Base-by-base conservation (phyloP, 2,797 vertebrate genomes). In the Sciaenops ocellatus region DNA sequence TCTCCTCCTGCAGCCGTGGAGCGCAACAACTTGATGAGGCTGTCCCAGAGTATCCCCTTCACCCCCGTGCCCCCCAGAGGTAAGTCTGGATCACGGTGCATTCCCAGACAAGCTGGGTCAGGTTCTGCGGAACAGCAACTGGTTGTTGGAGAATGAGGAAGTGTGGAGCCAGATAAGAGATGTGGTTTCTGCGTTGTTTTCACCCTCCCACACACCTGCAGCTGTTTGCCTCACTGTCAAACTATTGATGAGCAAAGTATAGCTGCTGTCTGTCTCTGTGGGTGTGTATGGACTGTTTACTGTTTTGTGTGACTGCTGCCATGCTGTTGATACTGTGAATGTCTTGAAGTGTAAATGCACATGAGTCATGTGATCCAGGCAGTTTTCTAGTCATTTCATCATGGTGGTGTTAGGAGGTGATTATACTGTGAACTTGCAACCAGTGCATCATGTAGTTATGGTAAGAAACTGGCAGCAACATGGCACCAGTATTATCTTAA, bases 11-110 rank as follows among this genome's bases (percentile, higher is more conserved):
- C 80, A 99, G 98, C 98, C 93, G 98, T 99, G 88, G 98, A 99
- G 95, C 97, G 98, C 89, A 99, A 99, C 94, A 99, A 99, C 92
- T 93, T 99, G 94, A 99, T 99, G 98, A 95, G 98, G 86, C 94
- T 99, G 85, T 98, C 98, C 48, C 98, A 99, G 93, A 99, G 97
- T 80, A 99, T 99, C 92, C 98, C 98, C 22, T 99, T 99, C 94
- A 99, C 97, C 80, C 98, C 98, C 13, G 98, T 99, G 86, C 98
- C 98, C 92, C 97, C 97, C 79, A 97, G 97, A 98, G 98, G 98
- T 99, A 95, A 95, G 95, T 89, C 26, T 17, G 30, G 38, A 3
- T 13, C 65, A n/a, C 5, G 0, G 30, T 5, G 4, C 24, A 2
- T 26, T 38, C 22, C 42, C 28, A 2, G 20, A 18, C 22, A 0